phyloP scores from a whole-genome alignment of 2,113 vertebrate genomes.

The Crotophaga sulcirostris region DNA sequence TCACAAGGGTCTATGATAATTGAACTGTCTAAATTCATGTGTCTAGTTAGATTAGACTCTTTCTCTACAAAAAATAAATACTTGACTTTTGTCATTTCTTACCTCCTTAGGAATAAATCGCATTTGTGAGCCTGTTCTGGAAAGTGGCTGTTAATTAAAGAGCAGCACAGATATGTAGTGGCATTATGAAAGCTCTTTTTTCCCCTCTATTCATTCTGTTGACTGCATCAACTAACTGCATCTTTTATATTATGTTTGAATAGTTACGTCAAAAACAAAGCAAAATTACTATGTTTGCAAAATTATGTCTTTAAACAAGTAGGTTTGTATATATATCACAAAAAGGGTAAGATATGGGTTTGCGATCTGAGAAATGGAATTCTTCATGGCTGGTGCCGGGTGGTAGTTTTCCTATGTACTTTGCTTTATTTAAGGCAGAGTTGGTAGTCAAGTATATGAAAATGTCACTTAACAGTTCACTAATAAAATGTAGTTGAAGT shows the following conservation, averaged over 20 bases:
- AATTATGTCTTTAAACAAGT: not conserved
- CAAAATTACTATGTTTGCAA: not conserved
- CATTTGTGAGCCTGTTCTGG: not conserved
- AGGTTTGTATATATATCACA: not conserved
- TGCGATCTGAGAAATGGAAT: not conserved
- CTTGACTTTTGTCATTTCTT: conserved; percentile 18
- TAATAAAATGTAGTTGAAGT: not conserved
- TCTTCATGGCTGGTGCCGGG: not conserved
- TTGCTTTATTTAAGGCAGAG: not conserved
- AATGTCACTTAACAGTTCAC: not conserved
- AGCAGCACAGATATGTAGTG: not conserved
- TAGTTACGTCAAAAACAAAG: not conserved
- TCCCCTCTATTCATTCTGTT: not conserved
- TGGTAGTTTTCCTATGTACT: not conserved
- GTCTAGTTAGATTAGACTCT: conserved; percentile 21
- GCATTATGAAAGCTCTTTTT: not conserved
- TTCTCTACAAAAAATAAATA: not conserved
- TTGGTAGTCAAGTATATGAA: not conserved
- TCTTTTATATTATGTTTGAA: not conserved
- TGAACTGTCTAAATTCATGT: conserved; percentile 36
- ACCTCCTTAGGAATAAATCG: not conserved
- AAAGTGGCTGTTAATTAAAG: not conserved
- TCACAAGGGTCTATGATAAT: conserved; percentile 28
- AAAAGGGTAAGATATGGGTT: not conserved
- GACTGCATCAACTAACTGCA: not conserved